Evolutionary conservation across 1,140 invertebrate species (phyloP), one percentile per base, ranked within the genome.

Genomic region (Chionoecetes opilio): DNA sequence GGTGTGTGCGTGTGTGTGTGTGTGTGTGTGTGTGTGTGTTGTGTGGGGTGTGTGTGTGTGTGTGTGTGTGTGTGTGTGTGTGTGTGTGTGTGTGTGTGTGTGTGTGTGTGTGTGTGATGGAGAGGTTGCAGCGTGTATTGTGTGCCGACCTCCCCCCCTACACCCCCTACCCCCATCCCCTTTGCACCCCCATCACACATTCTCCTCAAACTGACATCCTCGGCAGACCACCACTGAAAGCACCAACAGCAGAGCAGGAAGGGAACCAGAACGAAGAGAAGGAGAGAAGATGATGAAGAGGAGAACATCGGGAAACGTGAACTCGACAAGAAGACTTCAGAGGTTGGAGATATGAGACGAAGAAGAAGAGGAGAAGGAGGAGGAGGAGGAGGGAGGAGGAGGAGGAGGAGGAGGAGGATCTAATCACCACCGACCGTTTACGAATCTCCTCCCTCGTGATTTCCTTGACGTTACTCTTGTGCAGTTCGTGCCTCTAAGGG

Each of bases 41-140:
- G 53, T 75, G 53, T 75, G 63, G 26, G 63, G 26, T 75, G 63
- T 75, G 63, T 75, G 63, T 75, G 63, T 75, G 63, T 75, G 63
- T 75, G 63, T 75, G 63, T 75, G 63, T 75, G 63, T 75, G 63
- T 75, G 63, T 75, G 63, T 75, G 63, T 75, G 63, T 75, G 63
- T 75, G 63, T 75, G 63, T 75, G 63, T 75, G 63, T 75, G 63
- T 75, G 63, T 75, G 63, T 75, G 63, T 75, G 63, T 75, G 63
- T 75, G 63, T 75, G 63, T 75, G 63, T 75, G 63, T 75, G 63
- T 75, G 63, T 75, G 63, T 75, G 84, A 8, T 86, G 84, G 84
- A 38, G 84, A 86, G 29, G 84, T 21, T 86, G 84, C 35, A 9
- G 63, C 63, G 21, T 21, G 21, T 75, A 75, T 75, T 41, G 88